phyloP scores from a whole-genome alignment of 2,797 vertebrate species.

The Trichosurus vulpecula region DNA sequence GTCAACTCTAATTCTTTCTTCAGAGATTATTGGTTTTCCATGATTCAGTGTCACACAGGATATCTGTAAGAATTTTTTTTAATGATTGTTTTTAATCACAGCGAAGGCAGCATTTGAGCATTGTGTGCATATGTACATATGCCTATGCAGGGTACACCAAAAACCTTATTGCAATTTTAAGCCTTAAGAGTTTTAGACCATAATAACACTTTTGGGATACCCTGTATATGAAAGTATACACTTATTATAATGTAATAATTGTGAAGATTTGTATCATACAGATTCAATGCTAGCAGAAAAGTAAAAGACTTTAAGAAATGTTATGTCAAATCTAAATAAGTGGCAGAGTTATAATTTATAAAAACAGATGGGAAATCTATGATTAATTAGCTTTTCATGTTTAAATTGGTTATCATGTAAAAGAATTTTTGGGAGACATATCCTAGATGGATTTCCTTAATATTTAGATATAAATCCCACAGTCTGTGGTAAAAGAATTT shows the following conservation, averaged over 20 bases:
- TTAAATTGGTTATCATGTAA: neutral
- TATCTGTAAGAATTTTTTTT: too few species aligned
- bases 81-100: too few species aligned
- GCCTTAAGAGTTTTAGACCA: too few species aligned
- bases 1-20: too few species aligned
- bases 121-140: too few species aligned
- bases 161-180: neutral
- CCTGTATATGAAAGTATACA: neutral
- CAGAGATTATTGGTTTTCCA: too few species aligned
- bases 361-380: neutral
- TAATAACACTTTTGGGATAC: neutral
- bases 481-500: slow-evolving; percentile 12
- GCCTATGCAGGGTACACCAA: neutral
- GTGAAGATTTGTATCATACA: slow-evolving; percentile 29
- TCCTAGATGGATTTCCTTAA: slow-evolving; percentile 1
- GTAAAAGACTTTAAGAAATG: slow-evolving; percentile 1
- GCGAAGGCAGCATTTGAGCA: too few species aligned
- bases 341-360: slow-evolving; percentile 37
- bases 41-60: too few species aligned
- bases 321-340: slow-evolving; percentile 7
- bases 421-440: slow-evolving; percentile 35
- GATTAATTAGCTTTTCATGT: too few species aligned
- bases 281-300: neutral
- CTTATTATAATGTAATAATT: neutral
- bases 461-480: slow-evolving; percentile 6